Base-by-base conservation (phyloP, 2,888 invertebrate genomes). In the Hirtodrosophila duncani region DNA sequence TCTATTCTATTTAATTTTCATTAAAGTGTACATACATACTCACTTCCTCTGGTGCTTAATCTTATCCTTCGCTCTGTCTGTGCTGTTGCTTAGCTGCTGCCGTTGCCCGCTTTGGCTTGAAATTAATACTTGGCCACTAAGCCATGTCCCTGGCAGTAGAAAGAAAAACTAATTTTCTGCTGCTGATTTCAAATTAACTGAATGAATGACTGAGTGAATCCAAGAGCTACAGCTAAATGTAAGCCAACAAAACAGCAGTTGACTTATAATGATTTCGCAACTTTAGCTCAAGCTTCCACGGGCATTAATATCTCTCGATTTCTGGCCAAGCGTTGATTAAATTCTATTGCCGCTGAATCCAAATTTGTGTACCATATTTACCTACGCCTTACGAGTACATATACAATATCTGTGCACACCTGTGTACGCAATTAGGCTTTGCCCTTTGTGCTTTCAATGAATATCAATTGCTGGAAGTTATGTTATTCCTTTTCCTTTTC, bases 121-220 rank as follows among this genome's bases (percentile, higher is more conserved):
- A 45, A 55, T 63, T 59, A 51, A 51, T 36, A 51, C 43, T 36
- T 34, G 50, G 48, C 36, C 59, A 55, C 48, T 70, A 79, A 69
- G 67, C 70, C 70, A 45, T 37, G 30, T 38, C 27, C 36, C 11
- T 18, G 45, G 18, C 43, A 31, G 44, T 52, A 52, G 51, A 65
- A 63, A 48, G 60, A 57, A 72, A 83, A 83, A 83, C 78, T 79
- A 81, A 83, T 83, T 83, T 83, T 83, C 81, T 83, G 83, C 78
- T 78, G 60, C 68, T 82, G 84, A 83, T 82, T 82, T 83, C 79
- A 63, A 81, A 83, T 83, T 79, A 82, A 70, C 67, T 67, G 63
- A 83, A 68, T 67, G 69, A 83, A 78, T 81, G 78, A 77, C 59
- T 63, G 52, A 64, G 56, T 37, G 50, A 77, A 56, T 59, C 42